Base-by-base conservation (phyloP, 1,140 invertebrate species). In the Cylas formicarius region DNA sequence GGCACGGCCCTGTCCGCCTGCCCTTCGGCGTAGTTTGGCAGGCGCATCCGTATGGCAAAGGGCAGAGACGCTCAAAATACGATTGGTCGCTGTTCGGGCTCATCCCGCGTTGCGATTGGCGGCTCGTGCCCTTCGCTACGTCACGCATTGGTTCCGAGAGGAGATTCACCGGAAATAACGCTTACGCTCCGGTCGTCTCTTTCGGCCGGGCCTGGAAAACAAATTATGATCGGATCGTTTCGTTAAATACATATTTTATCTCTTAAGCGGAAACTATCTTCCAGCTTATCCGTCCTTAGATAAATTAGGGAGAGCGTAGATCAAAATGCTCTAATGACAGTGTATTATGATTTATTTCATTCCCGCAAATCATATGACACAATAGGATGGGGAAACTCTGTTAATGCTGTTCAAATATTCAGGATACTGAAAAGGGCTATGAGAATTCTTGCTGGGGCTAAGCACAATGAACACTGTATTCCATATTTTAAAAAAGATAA, bases 61-160 rank as follows among this genome's bases (percentile, higher is more conserved):
- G 44, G 44, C 34, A 32, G 34, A 19, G 23, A 17, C 34, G 44
- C 44, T 34, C 32, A 36, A 14, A 21, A 10, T 31, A 19, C 21
- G 23, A 46, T 46, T 46, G 44, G 44, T 24, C 35, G 27, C 9
- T 13, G 14, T 20, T 17, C 34, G 32, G 39, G 44, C 35, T 32
- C 19, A 38, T 29, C 17, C 18, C 24, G 34, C 13, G 13, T 17
- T 38, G 18, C 35, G 44, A 50, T 50, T 50, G 48, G 48, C 13
- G 41, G 48, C 48, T 35, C 48, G 48, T 44, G 48, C 29, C 48
- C 35, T 22, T 20, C 10, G 18, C n/a, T n/a, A n/a, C 26, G 44
- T 46, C 34, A 46, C 44, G 35, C 35, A 46, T 46, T 46, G 44
- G 44, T 29, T 38, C 44, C 26, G 20, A 36, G 35, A 38, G n/a